Percentiles rank a stretch among this genome's conserved stretches.
Evolutionary conservation across 2,113 vertebrate genomes (phyloP).

Genomic region (Xenopus tropicalis): UCB_Xtro_10.0 CM004447.2:132811001-132811500

Average conservation of each 20-base stretch:
- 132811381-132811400: too few relatives aligned
- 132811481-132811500: too few relatives aligned
- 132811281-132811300: too few relatives aligned
- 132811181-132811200: not conserved
- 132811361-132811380: too few relatives aligned
- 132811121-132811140: not conserved
- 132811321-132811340: too few relatives aligned
- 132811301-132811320: too few relatives aligned
- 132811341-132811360: too few relatives aligned
- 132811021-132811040: not conserved
- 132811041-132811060: slow-evolving; percentile 29
- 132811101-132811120: not conserved
- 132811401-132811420: too few relatives aligned
- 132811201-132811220: not conserved
- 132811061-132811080: slow-evolving; percentile 33
- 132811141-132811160: slow-evolving; percentile 5
- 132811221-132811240: not conserved
- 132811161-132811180: not conserved
- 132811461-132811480: too few relatives aligned
- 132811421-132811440: too few relatives aligned
- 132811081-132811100: slow-evolving; percentile 8
- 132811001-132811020: not conserved
- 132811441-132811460: too few relatives aligned
- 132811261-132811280: not conserved
- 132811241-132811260: not conserved